A percentile compares a stretch with the other conserved stretches of the same genome.
phyloP scores from a whole-genome alignment of 2,113 vertebrate species.

The Takifugu flavidus region DNA sequence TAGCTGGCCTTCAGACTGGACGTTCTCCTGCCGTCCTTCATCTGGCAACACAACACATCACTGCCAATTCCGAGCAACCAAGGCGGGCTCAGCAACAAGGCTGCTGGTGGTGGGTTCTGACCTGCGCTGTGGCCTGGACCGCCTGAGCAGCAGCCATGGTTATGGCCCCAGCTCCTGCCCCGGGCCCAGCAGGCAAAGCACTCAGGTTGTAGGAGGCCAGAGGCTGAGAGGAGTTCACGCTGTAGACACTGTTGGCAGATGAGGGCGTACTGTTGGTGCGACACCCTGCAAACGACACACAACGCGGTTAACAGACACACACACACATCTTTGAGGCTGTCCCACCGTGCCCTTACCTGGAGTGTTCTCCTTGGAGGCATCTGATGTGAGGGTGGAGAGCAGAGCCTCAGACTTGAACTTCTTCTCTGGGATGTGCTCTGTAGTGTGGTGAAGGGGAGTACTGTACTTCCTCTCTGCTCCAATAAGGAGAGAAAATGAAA shows the following conservation, averaged over 20 bases:
- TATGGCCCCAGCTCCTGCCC: constrained; percentile 93
- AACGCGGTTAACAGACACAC: not conserved
- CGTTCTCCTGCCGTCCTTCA: constrained; percentile 96
- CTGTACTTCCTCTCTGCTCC: constrained; percentile 92
- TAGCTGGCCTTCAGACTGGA: constrained; percentile 97
- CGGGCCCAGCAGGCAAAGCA: constrained; percentile 83
- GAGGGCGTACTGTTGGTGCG: constrained; percentile 87
- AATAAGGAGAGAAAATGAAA: not conserved
- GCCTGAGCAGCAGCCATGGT: constrained; percentile 99
- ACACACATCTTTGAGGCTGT: not conserved
- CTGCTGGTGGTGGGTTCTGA: constrained; percentile 33
- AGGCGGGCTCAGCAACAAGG: not conserved
- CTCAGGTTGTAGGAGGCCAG: constrained; percentile 91
- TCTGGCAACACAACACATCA: constrained; percentile 71
- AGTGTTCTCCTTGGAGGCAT: constrained; percentile 95
- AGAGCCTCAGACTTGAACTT: constrained; percentile 99
- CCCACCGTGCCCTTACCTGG: constrained; percentile 73
- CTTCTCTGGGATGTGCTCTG: constrained; percentile 95
- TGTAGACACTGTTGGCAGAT: constrained; percentile 89
- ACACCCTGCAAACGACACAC: constrained; percentile 76
- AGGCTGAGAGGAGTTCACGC: constrained; percentile 88
- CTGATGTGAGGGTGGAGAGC: constrained; percentile 94
- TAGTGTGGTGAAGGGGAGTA: constrained; percentile 86
- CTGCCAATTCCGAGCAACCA: not conserved
- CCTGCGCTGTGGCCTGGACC: constrained; percentile 97